A percentile compares a stretch with the other conserved stretches of the same genome.
Evolutionary conservation across 2,888 invertebrate genomes (phyloP).

Genomic region (Himalopsyche anomala): DNA sequence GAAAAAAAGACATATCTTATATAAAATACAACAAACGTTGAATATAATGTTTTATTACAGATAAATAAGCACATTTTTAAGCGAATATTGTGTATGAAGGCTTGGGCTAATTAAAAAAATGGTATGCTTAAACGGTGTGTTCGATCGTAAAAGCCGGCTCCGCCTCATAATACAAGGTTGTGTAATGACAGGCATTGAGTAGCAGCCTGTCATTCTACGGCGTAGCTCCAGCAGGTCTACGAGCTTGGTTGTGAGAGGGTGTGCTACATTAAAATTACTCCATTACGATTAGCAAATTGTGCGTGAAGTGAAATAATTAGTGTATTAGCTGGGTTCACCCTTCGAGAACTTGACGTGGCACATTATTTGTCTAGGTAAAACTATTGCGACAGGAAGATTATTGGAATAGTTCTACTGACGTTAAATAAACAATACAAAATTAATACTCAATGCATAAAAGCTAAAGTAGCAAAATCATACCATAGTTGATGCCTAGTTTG

Average conservation of each 20-base stretch:
- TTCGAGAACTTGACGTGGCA: not conserved
- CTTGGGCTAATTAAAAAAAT: not conserved
- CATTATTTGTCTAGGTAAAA: constrained; percentile 6
- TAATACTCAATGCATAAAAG: too few relatives aligned
- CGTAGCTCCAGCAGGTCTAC: constrained; percentile 21
- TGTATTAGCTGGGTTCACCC: constrained; percentile 38
- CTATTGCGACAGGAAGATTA: not conserved
- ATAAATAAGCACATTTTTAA: too few relatives aligned
- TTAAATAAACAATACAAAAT: too few relatives aligned
- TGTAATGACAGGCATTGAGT: constrained; percentile 22
- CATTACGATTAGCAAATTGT: constrained; percentile 43
- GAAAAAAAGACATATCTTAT: too few relatives aligned
- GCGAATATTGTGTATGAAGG: not conserved
- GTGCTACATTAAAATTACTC: constrained; percentile 36
- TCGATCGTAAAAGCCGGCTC: not conserved
- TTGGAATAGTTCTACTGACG: not conserved
- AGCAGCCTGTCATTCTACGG: not conserved
- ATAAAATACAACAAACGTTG: too few relatives aligned
- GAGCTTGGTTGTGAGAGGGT: not conserved
- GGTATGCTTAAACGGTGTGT: not conserved
- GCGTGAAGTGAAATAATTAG: constrained; percentile 48
- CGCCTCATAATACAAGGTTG: not conserved
- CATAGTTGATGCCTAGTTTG: too few relatives aligned
- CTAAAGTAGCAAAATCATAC: too few relatives aligned
- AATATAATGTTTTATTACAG: too few relatives aligned